Percentiles rank a stretch among this genome's conserved stretches.
These are phyloP conservation scores for Thryonomys swinderianus DNA, from an alignment of 2,113 vertebrate species.

Conservation along the genomic window DNA sequence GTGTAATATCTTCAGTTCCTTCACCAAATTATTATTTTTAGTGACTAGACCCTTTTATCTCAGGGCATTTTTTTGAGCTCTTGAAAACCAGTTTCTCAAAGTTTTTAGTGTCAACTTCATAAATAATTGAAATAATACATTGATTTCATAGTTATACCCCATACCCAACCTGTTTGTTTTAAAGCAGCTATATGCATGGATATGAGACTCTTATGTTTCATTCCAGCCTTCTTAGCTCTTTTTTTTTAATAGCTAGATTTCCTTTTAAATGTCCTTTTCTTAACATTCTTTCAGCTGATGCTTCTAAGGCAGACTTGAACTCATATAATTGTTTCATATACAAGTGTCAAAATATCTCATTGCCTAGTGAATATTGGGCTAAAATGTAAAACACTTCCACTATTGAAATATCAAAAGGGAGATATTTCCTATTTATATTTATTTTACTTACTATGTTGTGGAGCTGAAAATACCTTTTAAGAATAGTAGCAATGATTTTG, in stretches of 20 bases:
- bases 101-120: conserved; percentile 1
- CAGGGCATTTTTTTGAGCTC: neutral
- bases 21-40: conserved; percentile 43
- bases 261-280: conserved; percentile 32
- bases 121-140: neutral
- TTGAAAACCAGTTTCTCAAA: conserved; percentile 6
- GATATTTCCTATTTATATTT: conserved; percentile 39
- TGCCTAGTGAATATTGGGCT: conserved; percentile 30
- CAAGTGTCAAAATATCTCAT: conserved; percentile 20
- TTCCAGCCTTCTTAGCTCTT: neutral
- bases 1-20: neutral
- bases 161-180: neutral
- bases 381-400: neutral
- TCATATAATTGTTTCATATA: neutral
- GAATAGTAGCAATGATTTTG: conserved; percentile 17
- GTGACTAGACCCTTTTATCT: neutral
- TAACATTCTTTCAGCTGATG: conserved; percentile 20
- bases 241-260: neutral
- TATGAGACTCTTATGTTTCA: neutral
- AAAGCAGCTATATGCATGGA: neutral
- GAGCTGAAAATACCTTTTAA: conserved; percentile 46
- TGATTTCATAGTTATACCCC: neutral
- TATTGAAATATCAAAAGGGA: conserved; percentile 41
- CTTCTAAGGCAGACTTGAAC: neutral
- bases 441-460: conserved; percentile 21